Evolutionary conservation across 2,113 vertebrate genomes (phyloP).

Genomic region (Cricetomys ansorgei): DNA sequence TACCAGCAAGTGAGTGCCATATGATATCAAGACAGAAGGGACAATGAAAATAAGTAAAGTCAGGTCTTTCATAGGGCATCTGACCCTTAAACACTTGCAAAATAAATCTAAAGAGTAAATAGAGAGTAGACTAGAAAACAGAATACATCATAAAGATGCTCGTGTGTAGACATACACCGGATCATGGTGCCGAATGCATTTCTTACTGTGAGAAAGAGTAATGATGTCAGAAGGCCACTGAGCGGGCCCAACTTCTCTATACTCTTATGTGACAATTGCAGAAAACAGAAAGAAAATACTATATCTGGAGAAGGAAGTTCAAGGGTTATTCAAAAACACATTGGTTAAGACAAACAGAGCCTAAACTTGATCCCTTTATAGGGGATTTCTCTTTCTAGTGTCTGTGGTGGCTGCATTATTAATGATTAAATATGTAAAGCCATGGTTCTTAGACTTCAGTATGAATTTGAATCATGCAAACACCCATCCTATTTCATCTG

Average conservation of each 20-base stretch:
- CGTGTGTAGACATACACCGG: not conserved
- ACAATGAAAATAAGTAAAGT: not conserved
- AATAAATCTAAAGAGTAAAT: slow-evolving; percentile 3
- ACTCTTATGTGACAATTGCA: not conserved
- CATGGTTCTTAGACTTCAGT: not conserved
- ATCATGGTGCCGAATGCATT: not conserved
- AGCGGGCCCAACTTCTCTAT: not conserved
- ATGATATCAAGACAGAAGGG: not conserved
- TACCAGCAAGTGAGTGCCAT: not conserved
- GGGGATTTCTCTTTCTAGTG: not conserved
- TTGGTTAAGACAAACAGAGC: not conserved
- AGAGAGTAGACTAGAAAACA: not conserved
- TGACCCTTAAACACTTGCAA: not conserved
- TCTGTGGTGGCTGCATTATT: not conserved
- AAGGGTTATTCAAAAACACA: not conserved
- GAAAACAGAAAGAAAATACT: not conserved
- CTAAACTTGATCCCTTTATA: not conserved
- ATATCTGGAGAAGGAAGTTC: not conserved
- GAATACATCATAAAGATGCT: not conserved
- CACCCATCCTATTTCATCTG: not conserved
- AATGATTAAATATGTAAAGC: not conserved
- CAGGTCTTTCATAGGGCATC: not conserved
- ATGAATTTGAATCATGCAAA: not conserved
- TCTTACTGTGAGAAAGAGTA: not conserved
- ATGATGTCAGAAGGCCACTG: not conserved